These are phyloP conservation scores for Pollenia amentaria DNA, from an alignment of 2,888 invertebrate genomes.

Conservation along the genomic window DNA sequence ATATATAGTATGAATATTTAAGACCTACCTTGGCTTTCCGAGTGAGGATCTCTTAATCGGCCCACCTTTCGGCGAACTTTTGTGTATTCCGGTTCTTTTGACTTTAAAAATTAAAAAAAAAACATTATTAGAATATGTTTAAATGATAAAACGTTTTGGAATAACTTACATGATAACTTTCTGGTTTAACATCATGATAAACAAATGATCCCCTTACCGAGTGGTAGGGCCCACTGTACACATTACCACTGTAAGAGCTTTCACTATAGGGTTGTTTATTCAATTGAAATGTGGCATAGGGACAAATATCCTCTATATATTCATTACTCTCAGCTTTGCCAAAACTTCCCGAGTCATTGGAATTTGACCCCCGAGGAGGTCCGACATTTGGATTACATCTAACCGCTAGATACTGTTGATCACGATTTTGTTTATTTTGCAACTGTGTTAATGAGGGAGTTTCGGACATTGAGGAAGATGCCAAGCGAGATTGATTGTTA, in stretches of 20 bases:
- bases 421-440: slow-evolving; percentile 92
- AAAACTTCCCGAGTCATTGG: slow-evolving; percentile 86
- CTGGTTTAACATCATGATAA: slow-evolving; percentile 93
- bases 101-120: slow-evolving; percentile 73
- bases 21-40: slow-evolving; percentile 91
- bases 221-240: slow-evolving; percentile 94
- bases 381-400: slow-evolving; percentile 86
- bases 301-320: slow-evolving; percentile 96
- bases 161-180: slow-evolving; percentile 83
- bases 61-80: slow-evolving; percentile 93
- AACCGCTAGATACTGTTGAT: slow-evolving; percentile 91
- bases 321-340: slow-evolving; percentile 87
- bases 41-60: slow-evolving; percentile 91
- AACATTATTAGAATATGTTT: neutral
- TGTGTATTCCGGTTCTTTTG: slow-evolving; percentile 92
- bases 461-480: slow-evolving; percentile 87
- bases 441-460: slow-evolving; percentile 91
- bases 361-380: slow-evolving; percentile 83
- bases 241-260: slow-evolving; percentile 95
- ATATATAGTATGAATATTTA: slow-evolving; percentile 50
- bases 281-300: slow-evolving; percentile 96
- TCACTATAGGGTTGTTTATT: slow-evolving; percentile 94
- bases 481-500: slow-evolving; percentile 84
- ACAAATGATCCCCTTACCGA: slow-evolving; percentile 94
- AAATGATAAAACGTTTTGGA: neutral